phyloP scores from a whole-genome alignment of 2,113 vertebrate species.

The Setophaga kirtlandii region DNA sequence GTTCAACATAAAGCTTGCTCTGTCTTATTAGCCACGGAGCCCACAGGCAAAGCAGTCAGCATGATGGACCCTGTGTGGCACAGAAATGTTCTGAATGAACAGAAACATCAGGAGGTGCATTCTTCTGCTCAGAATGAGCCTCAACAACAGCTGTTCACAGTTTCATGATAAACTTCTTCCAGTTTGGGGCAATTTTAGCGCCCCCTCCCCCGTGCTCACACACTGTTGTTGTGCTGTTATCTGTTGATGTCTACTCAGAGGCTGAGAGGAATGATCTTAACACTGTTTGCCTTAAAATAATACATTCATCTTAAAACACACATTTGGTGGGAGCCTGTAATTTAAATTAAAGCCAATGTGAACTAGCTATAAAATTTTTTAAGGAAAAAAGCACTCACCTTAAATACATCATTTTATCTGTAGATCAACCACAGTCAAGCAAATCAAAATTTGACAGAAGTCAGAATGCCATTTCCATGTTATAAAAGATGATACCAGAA shows the following conservation, averaged over 20 bases:
- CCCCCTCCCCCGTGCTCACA: fast-evolving
- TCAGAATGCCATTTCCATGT: not conserved
- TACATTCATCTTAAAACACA: not conserved
- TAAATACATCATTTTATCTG: not conserved
- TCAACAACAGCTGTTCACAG: constrained; percentile 31
- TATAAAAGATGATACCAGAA: not conserved
- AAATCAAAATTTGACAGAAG: not conserved
- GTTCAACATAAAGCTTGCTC: constrained; percentile 23
- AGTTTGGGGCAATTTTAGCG: not conserved
- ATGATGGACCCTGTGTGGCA: constrained; percentile 29
- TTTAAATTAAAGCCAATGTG: not conserved
- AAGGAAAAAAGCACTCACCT: fast-evolving
- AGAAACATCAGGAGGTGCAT: constrained; percentile 47
- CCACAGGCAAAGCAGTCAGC: not conserved
- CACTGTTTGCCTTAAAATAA: not conserved
- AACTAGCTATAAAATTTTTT: not conserved
- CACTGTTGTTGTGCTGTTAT: not conserved
- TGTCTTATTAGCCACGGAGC: not conserved
- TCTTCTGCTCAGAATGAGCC: constrained; percentile 28
- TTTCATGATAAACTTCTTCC: not conserved
- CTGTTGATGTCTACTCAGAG: not conserved
- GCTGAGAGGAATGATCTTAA: not conserved
- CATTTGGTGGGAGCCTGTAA: not conserved
- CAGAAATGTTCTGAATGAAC: constrained; percentile 34
- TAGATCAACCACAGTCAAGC: not conserved